These are phyloP conservation scores for Cladorhizidae sp. DNA, from an alignment of 37 sponge, comb jelly and placozoan species.

Conservation along the genomic window DNA sequence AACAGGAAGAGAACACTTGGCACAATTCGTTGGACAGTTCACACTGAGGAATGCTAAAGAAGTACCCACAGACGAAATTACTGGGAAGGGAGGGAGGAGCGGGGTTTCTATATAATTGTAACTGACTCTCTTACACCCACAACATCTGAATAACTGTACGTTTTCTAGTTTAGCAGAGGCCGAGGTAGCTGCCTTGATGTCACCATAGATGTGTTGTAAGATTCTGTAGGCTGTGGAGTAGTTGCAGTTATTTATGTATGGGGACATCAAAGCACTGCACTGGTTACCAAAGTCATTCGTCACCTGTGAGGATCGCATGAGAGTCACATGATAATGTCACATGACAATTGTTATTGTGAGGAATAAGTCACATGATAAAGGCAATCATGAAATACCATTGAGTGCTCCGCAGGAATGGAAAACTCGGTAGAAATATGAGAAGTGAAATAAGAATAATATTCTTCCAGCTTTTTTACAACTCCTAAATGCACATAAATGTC, in stretches of 20 bases:
- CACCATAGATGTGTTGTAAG: conserved; percentile 72
- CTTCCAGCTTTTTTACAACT: conserved; percentile 54
- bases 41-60: too few relatives aligned
- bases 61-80: too few relatives aligned
- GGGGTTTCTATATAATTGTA: too few relatives aligned
- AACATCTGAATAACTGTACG: conserved; percentile 27
- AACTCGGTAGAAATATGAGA: conserved; percentile 19
- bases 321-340: not conserved
- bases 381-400: conserved; percentile 34
- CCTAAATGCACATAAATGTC: too few relatives aligned
- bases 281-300: conserved; percentile 73
- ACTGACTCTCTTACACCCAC: not conserved
- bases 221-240: conserved; percentile 61
- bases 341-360: not conserved
- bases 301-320: conserved; percentile 16
- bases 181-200: conserved; percentile 49
- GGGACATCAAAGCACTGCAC: conserved; percentile 42
- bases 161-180: conserved; percentile 34
- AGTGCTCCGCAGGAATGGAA: conserved; percentile 67
- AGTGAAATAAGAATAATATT: conserved; percentile 56
- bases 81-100: too few relatives aligned
- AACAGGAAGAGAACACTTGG: too few relatives aligned
- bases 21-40: too few relatives aligned
- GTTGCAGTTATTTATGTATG: conserved; percentile 82
- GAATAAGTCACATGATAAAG: too few relatives aligned